Percentiles rank a stretch among this genome's conserved stretches.
phyloP scores from a whole-genome alignment of 2,888 invertebrate genomes.

The Julus scandinavius region DNA sequence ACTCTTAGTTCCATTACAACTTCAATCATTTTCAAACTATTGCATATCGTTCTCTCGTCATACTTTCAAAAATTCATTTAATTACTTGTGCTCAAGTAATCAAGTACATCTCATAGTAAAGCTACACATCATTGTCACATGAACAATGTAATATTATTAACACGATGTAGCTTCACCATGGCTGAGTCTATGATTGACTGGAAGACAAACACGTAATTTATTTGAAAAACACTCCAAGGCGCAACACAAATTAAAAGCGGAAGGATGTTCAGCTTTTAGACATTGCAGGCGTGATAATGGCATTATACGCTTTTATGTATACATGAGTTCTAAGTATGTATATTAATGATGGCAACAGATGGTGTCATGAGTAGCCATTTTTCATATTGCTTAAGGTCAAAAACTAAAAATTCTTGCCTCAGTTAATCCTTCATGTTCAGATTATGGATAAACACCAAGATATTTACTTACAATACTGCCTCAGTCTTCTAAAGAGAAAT shows the following conservation, averaged over 20 bases:
- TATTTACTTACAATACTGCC: neutral
- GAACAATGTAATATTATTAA: neutral
- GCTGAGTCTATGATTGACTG: neutral
- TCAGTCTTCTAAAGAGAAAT: neutral
- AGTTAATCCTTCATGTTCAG: constrained; percentile 1
- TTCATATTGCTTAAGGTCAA: neutral
- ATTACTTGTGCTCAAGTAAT: too few relatives aligned
- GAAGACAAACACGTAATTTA: neutral
- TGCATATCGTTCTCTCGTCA: too few relatives aligned
- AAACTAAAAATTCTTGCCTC: neutral
- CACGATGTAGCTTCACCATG: neutral
- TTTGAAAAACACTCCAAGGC: neutral
- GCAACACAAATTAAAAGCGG: constrained; percentile 25
- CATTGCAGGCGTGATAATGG: constrained; percentile 7
- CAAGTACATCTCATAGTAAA: too few relatives aligned
- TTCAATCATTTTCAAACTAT: too few relatives aligned
- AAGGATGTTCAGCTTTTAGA: neutral
- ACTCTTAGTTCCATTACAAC: too few relatives aligned
- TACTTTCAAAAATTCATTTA: too few relatives aligned
- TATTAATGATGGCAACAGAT: neutral
- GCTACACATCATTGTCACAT: too few relatives aligned
- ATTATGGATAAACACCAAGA: neutral
- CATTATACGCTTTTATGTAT: neutral
- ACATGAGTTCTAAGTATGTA: neutral
- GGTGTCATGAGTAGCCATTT: neutral